Percentiles rank a stretch among this genome's conserved stretches.
phyloP scores from a whole-genome alignment of 2,113 vertebrate species.

The Willisornis vidua region DNA sequence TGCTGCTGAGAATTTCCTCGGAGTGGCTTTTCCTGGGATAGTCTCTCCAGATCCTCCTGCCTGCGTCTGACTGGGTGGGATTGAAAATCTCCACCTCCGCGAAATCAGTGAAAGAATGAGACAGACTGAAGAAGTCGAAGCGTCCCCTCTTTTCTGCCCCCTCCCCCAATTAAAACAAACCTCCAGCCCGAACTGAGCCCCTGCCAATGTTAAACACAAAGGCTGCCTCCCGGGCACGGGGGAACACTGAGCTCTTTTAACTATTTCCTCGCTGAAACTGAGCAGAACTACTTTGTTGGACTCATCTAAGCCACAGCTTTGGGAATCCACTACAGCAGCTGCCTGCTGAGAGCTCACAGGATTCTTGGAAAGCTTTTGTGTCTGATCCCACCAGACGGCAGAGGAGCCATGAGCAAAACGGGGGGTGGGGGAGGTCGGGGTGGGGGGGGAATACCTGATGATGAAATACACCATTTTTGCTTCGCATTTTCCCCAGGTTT shows the following conservation, averaged over 20 bases:
- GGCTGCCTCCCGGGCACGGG: conserved; percentile 66
- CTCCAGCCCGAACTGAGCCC: conserved; percentile 70
- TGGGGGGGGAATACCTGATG: neutral
- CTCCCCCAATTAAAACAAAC: conserved; percentile 64
- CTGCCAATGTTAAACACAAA: conserved; percentile 57
- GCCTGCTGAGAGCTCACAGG: accelerated
- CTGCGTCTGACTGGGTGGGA: conserved; percentile 81
- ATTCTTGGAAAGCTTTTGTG: neutral
- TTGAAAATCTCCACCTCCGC: conserved; percentile 85
- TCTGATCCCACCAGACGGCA: neutral
- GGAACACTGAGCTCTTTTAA: conserved; percentile 68
- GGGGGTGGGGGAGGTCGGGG: accelerated
- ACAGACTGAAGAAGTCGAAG: conserved; percentile 31
- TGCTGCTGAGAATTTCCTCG: neutral
- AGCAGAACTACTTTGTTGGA: neutral
- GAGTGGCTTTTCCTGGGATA: conserved; percentile 76
- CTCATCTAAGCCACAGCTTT: neutral
- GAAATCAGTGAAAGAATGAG: conserved; percentile 31
- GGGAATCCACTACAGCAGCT: neutral
- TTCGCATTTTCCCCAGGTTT: neutral
- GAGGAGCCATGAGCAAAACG: neutral
- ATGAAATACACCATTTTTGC: neutral
- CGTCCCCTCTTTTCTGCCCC: conserved; percentile 52
- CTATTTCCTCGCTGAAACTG: conserved; percentile 67
- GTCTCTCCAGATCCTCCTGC: conserved; percentile 55